Evolutionary conservation across 1,140 invertebrate genomes (phyloP), one percentile per base, ranked within the genome.

Genomic region (Diploscapter pachys): DNA sequence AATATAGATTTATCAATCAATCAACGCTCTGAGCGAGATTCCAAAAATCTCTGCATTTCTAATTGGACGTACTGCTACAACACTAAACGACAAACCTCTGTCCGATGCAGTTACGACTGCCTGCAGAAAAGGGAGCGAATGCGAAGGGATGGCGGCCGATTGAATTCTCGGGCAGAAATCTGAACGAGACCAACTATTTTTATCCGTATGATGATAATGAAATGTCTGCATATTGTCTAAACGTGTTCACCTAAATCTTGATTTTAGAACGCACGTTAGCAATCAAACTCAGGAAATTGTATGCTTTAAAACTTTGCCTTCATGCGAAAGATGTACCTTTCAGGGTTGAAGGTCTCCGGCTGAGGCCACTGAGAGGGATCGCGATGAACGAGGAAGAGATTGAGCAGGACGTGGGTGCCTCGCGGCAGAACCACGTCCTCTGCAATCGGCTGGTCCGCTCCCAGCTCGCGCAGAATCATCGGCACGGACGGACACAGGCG

Each of bases 301-400:
- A 31, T 31, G 31, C 1, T 31, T 31, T 31, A 1, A 31, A 31
- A 31, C 0, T 31, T 31, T 0, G 31, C 31, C 31, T 31, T 31
- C 31, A 31, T 31, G 31, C 31, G 1, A 75, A 90, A 91, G 64
- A 93, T 87, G 88, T 95, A 96, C 83, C 94, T 91, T 77, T 96
- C 93, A 0, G 94, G 94, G 87, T 95, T 89, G 85, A 95, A 96
- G 69, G 87, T 89, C 56, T 92, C 88, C 0, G 94, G 92, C 83
- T 96, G 91, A 0, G 92, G 90, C 86, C 92, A 96, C 76, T 91
- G 88, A 75, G 93, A 90, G 4, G 89, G 86, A 70, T 91, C 88
- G 63, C 92, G 90, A 86, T 95, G 93, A 52, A 93, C 85, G 78
- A 90, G 89, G 82, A 89, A 91, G 1, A 81, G 80, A 4, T 85